Conservation (phyloP, 2,888 invertebrate species). For the Aspidapion aeneum region DNA sequence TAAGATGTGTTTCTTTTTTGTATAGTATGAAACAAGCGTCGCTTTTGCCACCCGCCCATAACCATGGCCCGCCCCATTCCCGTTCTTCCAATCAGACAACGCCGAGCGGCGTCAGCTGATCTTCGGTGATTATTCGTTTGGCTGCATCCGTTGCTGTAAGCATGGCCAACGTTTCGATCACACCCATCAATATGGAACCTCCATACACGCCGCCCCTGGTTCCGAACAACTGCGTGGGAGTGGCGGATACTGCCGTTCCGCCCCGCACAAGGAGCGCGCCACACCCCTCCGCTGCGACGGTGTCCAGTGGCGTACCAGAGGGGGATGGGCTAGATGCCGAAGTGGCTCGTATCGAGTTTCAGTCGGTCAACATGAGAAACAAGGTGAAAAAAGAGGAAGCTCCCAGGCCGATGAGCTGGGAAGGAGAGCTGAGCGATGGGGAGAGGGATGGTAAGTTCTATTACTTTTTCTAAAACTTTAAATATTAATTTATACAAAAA, state of each 20-base stretch:
- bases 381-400: constrained; percentile 41
- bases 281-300: constrained; percentile 30
- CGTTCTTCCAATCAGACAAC: not conserved
- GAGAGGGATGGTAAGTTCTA: constrained; percentile 52
- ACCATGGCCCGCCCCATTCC: not conserved
- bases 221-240: constrained; percentile 23
- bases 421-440: constrained; percentile 88
- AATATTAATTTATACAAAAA: no score
- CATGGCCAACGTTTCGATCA: constrained; percentile 69
- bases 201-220: constrained; percentile 24
- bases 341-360: constrained; percentile 74
- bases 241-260: constrained; percentile 24
- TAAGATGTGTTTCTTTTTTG: not conserved
- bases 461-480: no score
- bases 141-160: constrained; percentile 42
- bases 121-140: constrained; percentile 32
- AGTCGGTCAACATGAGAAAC: constrained; percentile 45
- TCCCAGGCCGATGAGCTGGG: constrained; percentile 90
- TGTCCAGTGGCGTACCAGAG: constrained; percentile 34
- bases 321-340: constrained; percentile 73
- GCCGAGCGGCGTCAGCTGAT: constrained; percentile 40
- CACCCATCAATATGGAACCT: constrained; percentile 68
- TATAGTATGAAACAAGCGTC: not conserved
- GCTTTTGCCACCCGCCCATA: not conserved
- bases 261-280: constrained; percentile 34